These are phyloP conservation scores for Glandiceps talaboti DNA, from an alignment of 53 echinoderm and acorn worm species.

Conservation along the genomic window DNA sequence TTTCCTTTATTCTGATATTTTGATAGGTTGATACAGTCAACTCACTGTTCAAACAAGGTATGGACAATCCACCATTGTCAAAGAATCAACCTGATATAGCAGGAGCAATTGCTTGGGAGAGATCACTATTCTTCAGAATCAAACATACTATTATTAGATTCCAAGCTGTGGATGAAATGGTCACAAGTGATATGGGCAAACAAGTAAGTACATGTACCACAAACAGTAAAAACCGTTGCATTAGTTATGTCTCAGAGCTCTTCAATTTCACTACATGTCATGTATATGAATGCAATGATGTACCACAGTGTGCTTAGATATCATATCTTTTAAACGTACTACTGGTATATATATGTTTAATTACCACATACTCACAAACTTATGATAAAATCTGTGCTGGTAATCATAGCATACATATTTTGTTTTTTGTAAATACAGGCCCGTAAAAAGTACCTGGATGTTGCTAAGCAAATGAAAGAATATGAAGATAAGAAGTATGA, in stretches of 20 bases:
- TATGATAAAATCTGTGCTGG: no score
- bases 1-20: background rate
- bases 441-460: slow-evolving; percentile 84
- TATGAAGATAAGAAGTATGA: slow-evolving; percentile 93
- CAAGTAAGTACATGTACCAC: no score
- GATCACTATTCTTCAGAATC: slow-evolving; percentile 89
- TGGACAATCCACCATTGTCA: slow-evolving; percentile 83
- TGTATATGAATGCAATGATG: no score
- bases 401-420: no score
- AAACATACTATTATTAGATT: slow-evolving; percentile 99
- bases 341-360: no score
- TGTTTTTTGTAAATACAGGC: slow-evolving; percentile 25
- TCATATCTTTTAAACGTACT: no score
- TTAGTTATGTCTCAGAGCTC: no score
- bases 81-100: slow-evolving; percentile 98
- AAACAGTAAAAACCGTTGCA: no score
- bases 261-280: no score
- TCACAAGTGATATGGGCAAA: slow-evolving; percentile 93
- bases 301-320: no score
- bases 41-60: slow-evolving; percentile 83
- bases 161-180: slow-evolving; percentile 86
- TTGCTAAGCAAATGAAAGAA: slow-evolving; percentile 94
- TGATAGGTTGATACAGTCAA: slow-evolving; percentile 97
- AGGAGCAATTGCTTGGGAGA: slow-evolving; percentile 94
- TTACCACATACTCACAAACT: no score